Conservation (phyloP, 1,140 invertebrate species). For the Orius insidiosus region DNA sequence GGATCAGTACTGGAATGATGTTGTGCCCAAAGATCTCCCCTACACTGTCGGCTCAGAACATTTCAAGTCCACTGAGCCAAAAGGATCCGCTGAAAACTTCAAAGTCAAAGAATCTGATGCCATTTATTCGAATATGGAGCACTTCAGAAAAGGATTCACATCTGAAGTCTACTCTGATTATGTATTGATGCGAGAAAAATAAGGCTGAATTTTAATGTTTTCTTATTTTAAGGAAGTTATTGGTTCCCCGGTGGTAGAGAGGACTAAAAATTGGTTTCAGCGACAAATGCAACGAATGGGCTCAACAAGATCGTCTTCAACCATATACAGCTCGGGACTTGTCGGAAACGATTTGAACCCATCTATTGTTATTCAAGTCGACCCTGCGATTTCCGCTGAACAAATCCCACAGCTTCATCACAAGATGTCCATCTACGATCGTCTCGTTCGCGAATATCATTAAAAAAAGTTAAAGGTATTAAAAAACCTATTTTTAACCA, state of each 20-base stretch:
- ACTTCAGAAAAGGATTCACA: conserved; percentile 36
- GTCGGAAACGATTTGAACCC: conserved; percentile 45
- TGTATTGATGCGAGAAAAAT: conserved; percentile 11
- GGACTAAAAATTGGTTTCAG: conserved; percentile 70
- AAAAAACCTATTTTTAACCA: background rate
- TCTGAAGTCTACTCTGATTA: conserved; percentile 56
- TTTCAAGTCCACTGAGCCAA: conserved; percentile 58
- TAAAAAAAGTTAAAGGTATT: conserved; percentile 34
- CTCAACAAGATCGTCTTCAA: conserved; percentile 64
- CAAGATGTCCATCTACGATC: conserved; percentile 64
- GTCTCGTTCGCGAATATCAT: conserved; percentile 62
- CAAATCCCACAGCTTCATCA: conserved; percentile 20
- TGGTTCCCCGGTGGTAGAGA: conserved; percentile 63
- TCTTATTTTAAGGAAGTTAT: conserved; percentile 52
- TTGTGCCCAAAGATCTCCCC: conserved; percentile 70
- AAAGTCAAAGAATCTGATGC: conserved; percentile 68
- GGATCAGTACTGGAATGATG: conserved; percentile 77
- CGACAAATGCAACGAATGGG: conserved; percentile 65
- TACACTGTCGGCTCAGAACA: conserved; percentile 72
- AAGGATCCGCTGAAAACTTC: conserved; percentile 66
- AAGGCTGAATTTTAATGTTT: no score
- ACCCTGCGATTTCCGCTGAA: background rate
- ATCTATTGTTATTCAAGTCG: conserved; percentile 28
- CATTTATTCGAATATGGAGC: conserved; percentile 52
- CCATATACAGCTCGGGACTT: conserved; percentile 66